Evolutionary conservation across 2,888 invertebrate species (phyloP).

Genomic region (Synergus gifuensis): DNA sequence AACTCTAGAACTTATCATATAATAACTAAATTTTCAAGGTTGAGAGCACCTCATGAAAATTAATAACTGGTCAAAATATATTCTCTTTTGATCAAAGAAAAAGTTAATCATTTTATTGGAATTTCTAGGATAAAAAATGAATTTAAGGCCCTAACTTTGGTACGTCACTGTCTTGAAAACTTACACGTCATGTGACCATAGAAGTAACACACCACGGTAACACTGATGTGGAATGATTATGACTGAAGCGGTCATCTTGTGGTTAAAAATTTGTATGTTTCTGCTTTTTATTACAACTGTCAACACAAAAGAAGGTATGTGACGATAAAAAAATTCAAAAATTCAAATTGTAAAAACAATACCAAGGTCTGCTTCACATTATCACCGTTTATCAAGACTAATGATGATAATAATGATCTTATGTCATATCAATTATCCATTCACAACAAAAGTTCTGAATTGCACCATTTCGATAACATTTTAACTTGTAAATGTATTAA

Average conservation of each 20-base stretch:
- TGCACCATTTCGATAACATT: too few relatives aligned
- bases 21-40: too few relatives aligned
- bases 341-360: not conserved
- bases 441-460: too few relatives aligned
- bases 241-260: not conserved
- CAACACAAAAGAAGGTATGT: conserved; percentile 26
- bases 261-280: not conserved
- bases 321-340: not conserved
- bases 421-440: not conserved
- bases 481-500: too few relatives aligned
- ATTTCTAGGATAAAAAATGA: not conserved
- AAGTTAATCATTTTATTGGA: not conserved
- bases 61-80: not conserved
- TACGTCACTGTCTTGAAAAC: conserved; percentile 5
- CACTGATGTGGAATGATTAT: not conserved
- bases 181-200: not conserved
- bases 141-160: not conserved
- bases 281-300: not conserved
- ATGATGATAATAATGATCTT: not conserved
- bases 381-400: not conserved
- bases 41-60: too few relatives aligned
- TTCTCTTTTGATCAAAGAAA: not conserved
- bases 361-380: not conserved
- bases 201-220: not conserved
- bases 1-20: too few relatives aligned